Evolutionary conservation across 2,113 vertebrate species (phyloP).

Genomic region (Paradisaea rubra): DNA sequence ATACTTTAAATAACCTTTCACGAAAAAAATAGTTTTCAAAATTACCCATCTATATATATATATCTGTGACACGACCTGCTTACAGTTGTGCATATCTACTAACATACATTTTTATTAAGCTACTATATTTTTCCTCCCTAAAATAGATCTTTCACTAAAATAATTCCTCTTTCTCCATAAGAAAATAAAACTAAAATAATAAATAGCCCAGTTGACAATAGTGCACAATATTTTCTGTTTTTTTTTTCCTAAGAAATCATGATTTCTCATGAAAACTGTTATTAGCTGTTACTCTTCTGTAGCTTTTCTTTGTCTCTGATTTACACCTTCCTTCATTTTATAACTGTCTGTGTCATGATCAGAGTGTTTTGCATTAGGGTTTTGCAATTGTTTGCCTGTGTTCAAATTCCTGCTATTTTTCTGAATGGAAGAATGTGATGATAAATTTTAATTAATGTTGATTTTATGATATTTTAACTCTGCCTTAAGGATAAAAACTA

Average conservation of each 20-base stretch:
- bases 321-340: neutral
- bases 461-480: constrained; percentile 37
- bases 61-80: neutral
- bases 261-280: neutral
- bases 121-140: neutral
- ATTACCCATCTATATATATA: neutral
- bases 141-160: neutral
- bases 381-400: neutral
- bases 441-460: constrained; percentile 38
- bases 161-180: neutral
- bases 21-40: neutral
- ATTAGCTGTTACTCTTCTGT: neutral
- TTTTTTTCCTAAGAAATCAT: neutral
- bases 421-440: neutral
- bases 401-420: neutral
- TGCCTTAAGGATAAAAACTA: constrained; percentile 19
- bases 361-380: neutral
- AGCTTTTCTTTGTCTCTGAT: neutral
- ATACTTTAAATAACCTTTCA: neutral
- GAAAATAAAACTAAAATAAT: neutral
- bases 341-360: neutral
- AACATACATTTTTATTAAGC: neutral
- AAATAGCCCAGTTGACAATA: neutral
- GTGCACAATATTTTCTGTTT: neutral
- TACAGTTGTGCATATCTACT: neutral